Percentiles rank a stretch among this genome's conserved stretches.
phyloP scores from a whole-genome alignment of 2,888 invertebrate species.

The Pachliopta kotzebuea region DNA sequence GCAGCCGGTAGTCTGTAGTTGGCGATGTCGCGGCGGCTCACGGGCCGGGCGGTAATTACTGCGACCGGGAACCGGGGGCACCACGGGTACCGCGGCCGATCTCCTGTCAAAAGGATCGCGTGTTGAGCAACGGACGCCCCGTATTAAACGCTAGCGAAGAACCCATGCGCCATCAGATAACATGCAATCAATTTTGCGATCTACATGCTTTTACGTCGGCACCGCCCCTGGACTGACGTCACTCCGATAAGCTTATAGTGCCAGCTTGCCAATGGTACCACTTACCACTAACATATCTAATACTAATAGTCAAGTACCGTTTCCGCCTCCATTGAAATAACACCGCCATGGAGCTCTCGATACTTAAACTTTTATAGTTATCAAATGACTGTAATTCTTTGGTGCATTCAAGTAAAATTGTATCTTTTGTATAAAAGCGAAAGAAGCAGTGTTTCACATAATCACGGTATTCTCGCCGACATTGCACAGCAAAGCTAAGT shows the following conservation, averaged over 20 bases:
- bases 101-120: slow-evolving; percentile 78
- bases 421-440: slow-evolving; percentile 36
- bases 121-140: slow-evolving; percentile 68
- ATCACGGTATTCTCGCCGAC: slow-evolving; percentile 68
- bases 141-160: slow-evolving; percentile 78
- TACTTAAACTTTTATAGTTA: neutral
- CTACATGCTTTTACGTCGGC: slow-evolving; percentile 77
- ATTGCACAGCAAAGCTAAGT: slow-evolving; percentile 59
- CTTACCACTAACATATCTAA: slow-evolving; percentile 27
- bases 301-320: slow-evolving; percentile 16
- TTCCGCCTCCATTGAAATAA: neutral
- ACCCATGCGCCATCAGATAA: slow-evolving; percentile 78
- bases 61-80: slow-evolving; percentile 55
- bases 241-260: slow-evolving; percentile 71
- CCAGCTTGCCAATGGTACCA: slow-evolving; percentile 73
- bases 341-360: neutral
- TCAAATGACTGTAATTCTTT: neutral
- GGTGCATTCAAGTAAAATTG: slow-evolving; percentile 3
- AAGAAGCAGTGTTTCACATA: slow-evolving; percentile 50
- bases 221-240: slow-evolving; percentile 75
- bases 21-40: slow-evolving; percentile 75
- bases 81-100: slow-evolving; percentile 49
- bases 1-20: neutral
- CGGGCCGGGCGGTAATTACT: slow-evolving; percentile 68
- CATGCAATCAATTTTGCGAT: slow-evolving; percentile 80